Conservation (phyloP, 2,888 invertebrate genomes). For the Euphydryas editha region DNA sequence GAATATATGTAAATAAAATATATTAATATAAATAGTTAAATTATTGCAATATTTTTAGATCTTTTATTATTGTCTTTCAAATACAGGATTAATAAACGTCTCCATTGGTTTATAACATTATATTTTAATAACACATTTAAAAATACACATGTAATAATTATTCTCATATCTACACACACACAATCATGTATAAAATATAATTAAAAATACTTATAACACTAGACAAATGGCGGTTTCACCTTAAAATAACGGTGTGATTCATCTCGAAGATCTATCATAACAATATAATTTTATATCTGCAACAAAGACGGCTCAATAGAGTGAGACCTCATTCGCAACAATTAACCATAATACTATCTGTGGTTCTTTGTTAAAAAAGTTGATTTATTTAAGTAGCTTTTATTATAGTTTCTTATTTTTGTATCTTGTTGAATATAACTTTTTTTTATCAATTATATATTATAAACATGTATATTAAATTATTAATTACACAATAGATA, state of each 20-base stretch:
- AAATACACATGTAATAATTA: too few species aligned
- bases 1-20: too few species aligned
- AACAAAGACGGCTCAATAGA: slow-evolving; percentile 30
- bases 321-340: slow-evolving; percentile 33
- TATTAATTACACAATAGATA: too few species aligned
- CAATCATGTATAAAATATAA: background rate
- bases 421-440: background rate
- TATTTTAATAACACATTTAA: too few species aligned
- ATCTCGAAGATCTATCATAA: slow-evolving; percentile 20
- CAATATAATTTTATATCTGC: slow-evolving; percentile 17
- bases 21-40: too few species aligned
- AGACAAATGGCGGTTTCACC: slow-evolving; percentile 11
- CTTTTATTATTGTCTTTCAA: too few species aligned
- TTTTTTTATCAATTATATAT: too few species aligned
- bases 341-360: slow-evolving; percentile 23
- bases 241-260: slow-evolving; percentile 18
- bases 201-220: slow-evolving; percentile 5
- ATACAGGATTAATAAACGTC: too few species aligned
- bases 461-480: too few species aligned
- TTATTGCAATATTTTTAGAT: too few species aligned
- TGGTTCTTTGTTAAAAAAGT: slow-evolving; percentile 9
- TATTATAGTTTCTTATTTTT: slow-evolving; percentile 10
- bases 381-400: slow-evolving; percentile 11
- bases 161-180: too few species aligned
- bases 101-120: too few species aligned